Percentiles rank a stretch among this genome's conserved stretches.
phyloP scores from a whole-genome alignment of 2,888 invertebrate species.

The Oegoconia quadripuncta region DNA sequence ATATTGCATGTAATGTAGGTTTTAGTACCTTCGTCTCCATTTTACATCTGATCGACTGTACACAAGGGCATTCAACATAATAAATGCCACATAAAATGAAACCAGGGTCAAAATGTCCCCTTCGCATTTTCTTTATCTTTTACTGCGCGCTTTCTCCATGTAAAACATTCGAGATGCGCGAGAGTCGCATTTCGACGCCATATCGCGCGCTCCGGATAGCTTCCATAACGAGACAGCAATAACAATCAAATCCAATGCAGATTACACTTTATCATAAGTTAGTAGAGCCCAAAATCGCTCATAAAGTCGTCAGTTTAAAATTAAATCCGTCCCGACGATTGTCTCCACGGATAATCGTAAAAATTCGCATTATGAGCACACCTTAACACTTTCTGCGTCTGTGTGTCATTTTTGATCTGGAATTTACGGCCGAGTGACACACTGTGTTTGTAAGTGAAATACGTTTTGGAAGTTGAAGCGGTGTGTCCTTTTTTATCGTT shows the following conservation, averaged over 20 bases:
- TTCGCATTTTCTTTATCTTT: conserved; percentile 36
- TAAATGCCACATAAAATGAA: not conserved
- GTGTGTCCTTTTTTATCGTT: conserved; percentile 21
- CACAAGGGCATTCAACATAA: not conserved
- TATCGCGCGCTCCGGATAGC: conserved; percentile 5
- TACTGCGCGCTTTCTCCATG: conserved; percentile 50
- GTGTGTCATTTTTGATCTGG: not conserved
- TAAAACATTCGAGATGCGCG: conserved; percentile 42
- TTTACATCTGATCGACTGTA: conserved; percentile 2
- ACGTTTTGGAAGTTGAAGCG: not conserved
- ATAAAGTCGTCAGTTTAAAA: conserved; percentile 32
- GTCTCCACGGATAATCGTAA: conserved; percentile 56
- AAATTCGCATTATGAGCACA: conserved; percentile 49
- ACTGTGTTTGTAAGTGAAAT: conserved; percentile 2
- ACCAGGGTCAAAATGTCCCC: conserved; percentile 35
- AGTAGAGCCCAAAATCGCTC: not conserved
- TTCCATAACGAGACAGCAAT: conserved; percentile 2
- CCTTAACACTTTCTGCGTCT: conserved; percentile 10
- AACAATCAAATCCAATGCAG: not conserved
- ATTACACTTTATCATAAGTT: not conserved
- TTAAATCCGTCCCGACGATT: conserved; percentile 50
- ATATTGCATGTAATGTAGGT: too few species aligned
- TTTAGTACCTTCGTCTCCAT: not conserved
- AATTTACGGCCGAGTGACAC: not conserved
- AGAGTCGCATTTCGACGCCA: conserved; percentile 19